phyloP scores from a whole-genome alignment of 2,113 vertebrate genomes.

The Fulica atra region DNA sequence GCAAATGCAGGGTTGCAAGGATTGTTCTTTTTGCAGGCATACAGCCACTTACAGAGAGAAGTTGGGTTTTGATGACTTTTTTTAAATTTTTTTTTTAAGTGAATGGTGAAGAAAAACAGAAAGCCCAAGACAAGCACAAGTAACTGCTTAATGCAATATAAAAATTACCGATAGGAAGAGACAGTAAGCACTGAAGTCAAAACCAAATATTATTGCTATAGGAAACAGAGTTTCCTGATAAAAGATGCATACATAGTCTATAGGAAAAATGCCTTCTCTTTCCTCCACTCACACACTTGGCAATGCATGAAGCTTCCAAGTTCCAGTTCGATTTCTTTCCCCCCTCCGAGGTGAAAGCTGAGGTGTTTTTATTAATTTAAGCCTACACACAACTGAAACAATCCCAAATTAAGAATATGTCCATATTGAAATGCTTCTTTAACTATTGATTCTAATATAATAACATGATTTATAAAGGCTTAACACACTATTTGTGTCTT shows the following conservation, averaged over 20 bases:
- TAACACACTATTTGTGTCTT: neutral
- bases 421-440: neutral
- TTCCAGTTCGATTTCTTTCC: neutral
- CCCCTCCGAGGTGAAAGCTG: neutral
- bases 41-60: neutral
- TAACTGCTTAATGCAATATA: slow-evolving; percentile 43
- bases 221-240: neutral
- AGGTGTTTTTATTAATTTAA: neutral
- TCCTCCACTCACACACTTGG: neutral
- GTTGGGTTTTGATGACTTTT: neutral
- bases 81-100: neutral
- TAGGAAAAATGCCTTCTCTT: neutral
- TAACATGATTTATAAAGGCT: neutral
- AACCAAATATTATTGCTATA: neutral
- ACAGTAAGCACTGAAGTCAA: slow-evolving; percentile 15
- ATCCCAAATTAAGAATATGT: neutral
- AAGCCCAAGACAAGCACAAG: slow-evolving; percentile 39
- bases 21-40: neutral
- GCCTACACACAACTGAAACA: neutral
- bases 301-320: neutral
- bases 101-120: slow-evolving; percentile 50
- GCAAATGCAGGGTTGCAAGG: neutral
- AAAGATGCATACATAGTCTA: neutral
- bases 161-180: slow-evolving; percentile 29
- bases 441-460: neutral